phyloP scores from a whole-genome alignment of 2,797 vertebrate genomes.

The Darevskia nairensis region DNA sequence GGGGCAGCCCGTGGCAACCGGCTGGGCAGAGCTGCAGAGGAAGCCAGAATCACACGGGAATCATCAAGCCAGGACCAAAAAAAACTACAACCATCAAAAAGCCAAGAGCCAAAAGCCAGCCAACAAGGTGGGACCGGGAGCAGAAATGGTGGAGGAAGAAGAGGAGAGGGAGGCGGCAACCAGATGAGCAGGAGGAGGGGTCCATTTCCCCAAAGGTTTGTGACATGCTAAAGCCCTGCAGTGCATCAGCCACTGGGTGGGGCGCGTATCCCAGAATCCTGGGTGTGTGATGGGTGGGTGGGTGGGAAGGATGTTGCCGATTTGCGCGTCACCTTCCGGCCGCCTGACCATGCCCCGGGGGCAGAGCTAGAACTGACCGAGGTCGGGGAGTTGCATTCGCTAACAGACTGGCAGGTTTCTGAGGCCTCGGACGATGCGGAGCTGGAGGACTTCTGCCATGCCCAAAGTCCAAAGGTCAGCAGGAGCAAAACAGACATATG shows the following conservation, averaged over 20 bases:
- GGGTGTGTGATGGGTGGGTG: not conserved
- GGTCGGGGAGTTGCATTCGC: slow-evolving; percentile 97
- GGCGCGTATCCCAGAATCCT: not conserved
- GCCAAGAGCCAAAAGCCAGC: slow-evolving; percentile 2
- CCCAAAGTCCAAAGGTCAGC: not conserved
- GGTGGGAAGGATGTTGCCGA: not conserved
- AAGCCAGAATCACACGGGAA: not conserved
- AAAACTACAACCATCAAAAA: too few relatives aligned
- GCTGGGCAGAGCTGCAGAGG: not conserved
- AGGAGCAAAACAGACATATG: not conserved
- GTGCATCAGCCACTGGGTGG: not conserved
- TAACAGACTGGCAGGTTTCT: slow-evolving; percentile 97
- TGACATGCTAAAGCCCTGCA: not conserved
- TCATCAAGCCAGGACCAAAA: not conserved
- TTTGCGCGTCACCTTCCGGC: slow-evolving; percentile 33
- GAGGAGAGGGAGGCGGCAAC: not conserved
- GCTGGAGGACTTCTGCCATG: slow-evolving; percentile 94
- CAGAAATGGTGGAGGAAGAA: not conserved
- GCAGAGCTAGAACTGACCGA: slow-evolving; percentile 86
- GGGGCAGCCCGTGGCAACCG: not conserved
- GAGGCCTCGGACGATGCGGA: slow-evolving; percentile 98
- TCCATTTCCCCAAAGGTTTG: not conserved
- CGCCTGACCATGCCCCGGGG: not conserved
- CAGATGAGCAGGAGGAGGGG: not conserved
- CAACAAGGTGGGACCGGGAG: not conserved